A percentile compares a stretch with the other conserved stretches of the same genome.
Conservation (phyloP, 92 coral and sea anemone genomes). For the Epizoanthus rinbou region DNA sequence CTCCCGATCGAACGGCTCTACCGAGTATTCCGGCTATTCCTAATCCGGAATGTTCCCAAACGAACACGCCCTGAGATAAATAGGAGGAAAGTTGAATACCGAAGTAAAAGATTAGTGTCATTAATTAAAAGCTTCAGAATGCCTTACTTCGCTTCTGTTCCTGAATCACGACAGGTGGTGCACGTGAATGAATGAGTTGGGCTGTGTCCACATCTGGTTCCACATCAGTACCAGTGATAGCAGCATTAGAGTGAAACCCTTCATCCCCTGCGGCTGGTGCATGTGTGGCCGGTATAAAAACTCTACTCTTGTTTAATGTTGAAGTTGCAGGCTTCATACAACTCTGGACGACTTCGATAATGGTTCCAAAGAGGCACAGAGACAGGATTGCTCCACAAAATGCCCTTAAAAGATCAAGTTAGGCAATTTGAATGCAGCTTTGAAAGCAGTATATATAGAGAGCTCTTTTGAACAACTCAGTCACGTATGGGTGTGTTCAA, state of each 20-base stretch:
- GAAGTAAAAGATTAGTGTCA: not conserved
- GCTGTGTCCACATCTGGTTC: not conserved
- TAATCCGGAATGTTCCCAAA: too few species aligned
- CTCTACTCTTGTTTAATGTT: not conserved
- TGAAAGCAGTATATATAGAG: too few species aligned
- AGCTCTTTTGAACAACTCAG: too few species aligned
- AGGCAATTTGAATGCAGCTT: too few species aligned
- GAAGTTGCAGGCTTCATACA: not conserved
- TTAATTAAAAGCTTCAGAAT: not conserved
- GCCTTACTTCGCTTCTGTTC: conserved; percentile 11
- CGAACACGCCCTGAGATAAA: too few species aligned
- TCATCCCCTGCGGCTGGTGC: not conserved
- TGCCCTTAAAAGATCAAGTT: not conserved
- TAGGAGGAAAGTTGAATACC: too few species aligned
- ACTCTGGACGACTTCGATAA: conserved; percentile 27
- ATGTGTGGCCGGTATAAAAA: not conserved
- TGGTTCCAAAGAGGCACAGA: conserved; percentile 52
- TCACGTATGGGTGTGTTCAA: too few species aligned
- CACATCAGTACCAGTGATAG: not conserved
- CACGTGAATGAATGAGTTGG: not conserved
- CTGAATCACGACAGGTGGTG: not conserved
- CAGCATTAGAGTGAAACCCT: not conserved
- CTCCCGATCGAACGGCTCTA: too few species aligned
- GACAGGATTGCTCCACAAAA: conserved; percentile 49
- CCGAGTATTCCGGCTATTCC: too few species aligned